phyloP scores from a whole-genome alignment of 1,140 invertebrate species.

The Heliconius nattereri region DNA sequence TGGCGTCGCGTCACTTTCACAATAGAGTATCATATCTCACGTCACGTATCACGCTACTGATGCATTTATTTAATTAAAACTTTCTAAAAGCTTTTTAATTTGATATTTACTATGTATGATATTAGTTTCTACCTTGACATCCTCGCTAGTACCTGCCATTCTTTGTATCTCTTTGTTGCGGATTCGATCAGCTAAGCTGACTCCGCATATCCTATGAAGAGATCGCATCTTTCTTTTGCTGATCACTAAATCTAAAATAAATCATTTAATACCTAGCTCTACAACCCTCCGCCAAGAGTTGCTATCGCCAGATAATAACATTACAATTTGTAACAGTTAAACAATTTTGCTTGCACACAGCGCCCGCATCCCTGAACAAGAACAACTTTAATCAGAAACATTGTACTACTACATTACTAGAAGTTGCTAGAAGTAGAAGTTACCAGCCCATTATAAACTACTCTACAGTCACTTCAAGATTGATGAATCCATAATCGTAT shows the following conservation, averaged over 20 bases:
- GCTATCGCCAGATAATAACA: neutral
- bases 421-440: neutral
- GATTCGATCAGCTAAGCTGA: too few species aligned
- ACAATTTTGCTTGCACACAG: neutral
- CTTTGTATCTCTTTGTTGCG: too few species aligned
- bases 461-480: neutral
- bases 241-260: too few species aligned
- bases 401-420: conserved; percentile 1
- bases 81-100: conserved; percentile 11
- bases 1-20: conserved; percentile 19
- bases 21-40: conserved; percentile 19
- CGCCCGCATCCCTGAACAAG: neutral
- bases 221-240: too few species aligned
- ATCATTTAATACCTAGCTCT: too few species aligned
- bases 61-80: conserved; percentile 11
- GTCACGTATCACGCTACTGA: conserved; percentile 23
- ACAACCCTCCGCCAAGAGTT: neutral
- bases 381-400: conserved; percentile 13
- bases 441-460: neutral
- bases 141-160: too few species aligned
- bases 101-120: neutral
- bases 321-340: conserved; percentile 9
- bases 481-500: neutral
- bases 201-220: too few species aligned
- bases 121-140: neutral